Conservation (phyloP, 1,140 invertebrate genomes). For the Danaus plexippus region DNA sequence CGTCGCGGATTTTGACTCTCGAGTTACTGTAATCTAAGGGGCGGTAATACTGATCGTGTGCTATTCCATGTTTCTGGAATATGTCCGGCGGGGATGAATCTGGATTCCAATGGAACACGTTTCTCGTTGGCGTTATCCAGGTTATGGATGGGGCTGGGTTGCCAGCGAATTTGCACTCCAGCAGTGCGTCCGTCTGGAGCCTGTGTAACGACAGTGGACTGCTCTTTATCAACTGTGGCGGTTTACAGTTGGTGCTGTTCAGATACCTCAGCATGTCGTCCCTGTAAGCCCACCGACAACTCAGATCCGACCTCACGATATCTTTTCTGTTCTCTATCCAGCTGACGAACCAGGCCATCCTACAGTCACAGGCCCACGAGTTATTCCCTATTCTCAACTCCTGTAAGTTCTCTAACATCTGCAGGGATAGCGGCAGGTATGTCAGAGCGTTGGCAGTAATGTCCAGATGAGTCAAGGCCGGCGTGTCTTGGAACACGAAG, state of each 20-base stretch:
- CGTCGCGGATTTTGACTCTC: constrained; percentile 70
- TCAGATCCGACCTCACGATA: constrained; percentile 73
- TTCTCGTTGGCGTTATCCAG: constrained; percentile 86
- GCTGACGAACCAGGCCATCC: constrained; percentile 86
- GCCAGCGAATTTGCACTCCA: constrained; percentile 85
- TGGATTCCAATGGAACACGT: constrained; percentile 81
- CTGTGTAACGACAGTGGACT: constrained; percentile 75
- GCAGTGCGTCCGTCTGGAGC: constrained; percentile 76
- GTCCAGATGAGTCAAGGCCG: constrained; percentile 77
- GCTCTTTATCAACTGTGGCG: constrained; percentile 73
- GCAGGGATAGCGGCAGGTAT: constrained; percentile 80
- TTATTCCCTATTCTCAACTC: constrained; percentile 82
- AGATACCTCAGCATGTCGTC: constrained; percentile 78
- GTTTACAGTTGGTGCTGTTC: constrained; percentile 79
- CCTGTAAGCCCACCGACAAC: constrained; percentile 76
- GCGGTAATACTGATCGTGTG: constrained; percentile 72
- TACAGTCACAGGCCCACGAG: constrained; percentile 89
- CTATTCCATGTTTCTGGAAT: constrained; percentile 76
- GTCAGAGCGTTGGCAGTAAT: constrained; percentile 81
- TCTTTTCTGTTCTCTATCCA: constrained; percentile 74
- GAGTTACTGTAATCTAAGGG: constrained; percentile 67
- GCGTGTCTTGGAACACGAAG: constrained; percentile 74
- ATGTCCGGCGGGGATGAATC: constrained; percentile 76
- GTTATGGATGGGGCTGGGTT: constrained; percentile 85
- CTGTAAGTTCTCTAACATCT: constrained; percentile 74